These are phyloP conservation scores for Cyanoderma ruficeps DNA, from an alignment of 2,113 vertebrate species.

Conservation along the genomic window DNA sequence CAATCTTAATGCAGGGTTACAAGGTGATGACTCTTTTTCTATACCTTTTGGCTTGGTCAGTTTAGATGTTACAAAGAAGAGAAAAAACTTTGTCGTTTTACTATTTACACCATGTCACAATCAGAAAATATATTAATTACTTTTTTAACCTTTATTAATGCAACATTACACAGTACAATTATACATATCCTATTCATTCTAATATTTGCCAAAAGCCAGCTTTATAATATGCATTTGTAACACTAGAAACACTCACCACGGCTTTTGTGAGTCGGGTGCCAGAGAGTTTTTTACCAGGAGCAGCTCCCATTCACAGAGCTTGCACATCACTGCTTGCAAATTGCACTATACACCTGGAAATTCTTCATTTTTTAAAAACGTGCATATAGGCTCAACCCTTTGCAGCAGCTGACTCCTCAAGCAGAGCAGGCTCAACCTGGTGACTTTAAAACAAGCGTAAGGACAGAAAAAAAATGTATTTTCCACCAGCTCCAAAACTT, in stretches of 20 bases:
- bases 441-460: neutral
- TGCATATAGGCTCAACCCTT: neutral
- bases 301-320: neutral
- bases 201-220: no score
- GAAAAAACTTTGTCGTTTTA: no score
- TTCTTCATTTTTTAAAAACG: slow-evolving; percentile 8
- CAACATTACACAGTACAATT: no score
- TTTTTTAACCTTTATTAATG: no score
- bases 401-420: neutral
- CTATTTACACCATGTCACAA: no score
- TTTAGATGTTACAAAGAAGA: no score
- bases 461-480: neutral
- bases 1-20: no score
- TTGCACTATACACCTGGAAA: neutral
- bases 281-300: neutral
- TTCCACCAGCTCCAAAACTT: neutral
- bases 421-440: neutral
- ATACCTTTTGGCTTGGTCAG: no score
- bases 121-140: no score
- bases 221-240: no score
- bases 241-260: neutral
- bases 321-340: neutral
- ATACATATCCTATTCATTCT: no score
- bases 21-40: no score
- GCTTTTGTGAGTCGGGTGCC: neutral